Evolutionary conservation across 2,113 vertebrate species (phyloP).

Genomic region (Cavia aperea): DNA sequence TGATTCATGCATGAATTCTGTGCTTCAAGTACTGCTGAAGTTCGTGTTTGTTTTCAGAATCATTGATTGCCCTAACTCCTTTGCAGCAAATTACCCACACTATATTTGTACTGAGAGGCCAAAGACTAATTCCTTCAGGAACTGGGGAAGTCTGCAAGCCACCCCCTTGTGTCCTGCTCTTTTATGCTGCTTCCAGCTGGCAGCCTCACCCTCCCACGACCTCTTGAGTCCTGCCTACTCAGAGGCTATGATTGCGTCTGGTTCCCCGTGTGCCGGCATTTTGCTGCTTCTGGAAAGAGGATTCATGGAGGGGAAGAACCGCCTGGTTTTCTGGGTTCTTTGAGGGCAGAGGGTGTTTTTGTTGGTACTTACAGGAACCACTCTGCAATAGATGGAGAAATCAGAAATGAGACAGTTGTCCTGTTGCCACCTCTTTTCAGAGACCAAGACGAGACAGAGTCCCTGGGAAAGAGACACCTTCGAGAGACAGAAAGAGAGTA

Average conservation of each 20-base stretch:
- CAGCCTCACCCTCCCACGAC: not conserved
- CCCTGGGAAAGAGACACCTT: not conserved
- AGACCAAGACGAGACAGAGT: not conserved
- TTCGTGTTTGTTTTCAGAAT: not conserved
- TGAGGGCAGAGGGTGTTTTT: not conserved
- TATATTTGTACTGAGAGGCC: not conserved
- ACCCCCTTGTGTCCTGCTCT: not conserved
- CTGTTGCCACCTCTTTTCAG: not conserved
- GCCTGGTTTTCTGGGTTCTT: not conserved
- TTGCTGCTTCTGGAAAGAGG: not conserved
- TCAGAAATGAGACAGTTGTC: not conserved
- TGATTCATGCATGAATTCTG: not conserved
- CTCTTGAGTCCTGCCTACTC: not conserved
- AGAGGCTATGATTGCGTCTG: not conserved
- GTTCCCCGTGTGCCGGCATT: rapidly evolving
- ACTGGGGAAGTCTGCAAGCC: not conserved
- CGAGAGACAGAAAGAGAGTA: not conserved
- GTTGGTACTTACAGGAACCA: not conserved
- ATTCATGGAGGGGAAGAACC: not conserved
- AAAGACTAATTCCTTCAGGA: not conserved
- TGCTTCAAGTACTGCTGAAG: not conserved
- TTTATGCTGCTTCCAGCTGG: not conserved
- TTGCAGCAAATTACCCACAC: not conserved
- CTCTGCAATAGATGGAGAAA: not conserved
- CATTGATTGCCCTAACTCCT: not conserved